Conservation (phyloP, 2,113 vertebrate genomes). For the Candoia aspera region DNA sequence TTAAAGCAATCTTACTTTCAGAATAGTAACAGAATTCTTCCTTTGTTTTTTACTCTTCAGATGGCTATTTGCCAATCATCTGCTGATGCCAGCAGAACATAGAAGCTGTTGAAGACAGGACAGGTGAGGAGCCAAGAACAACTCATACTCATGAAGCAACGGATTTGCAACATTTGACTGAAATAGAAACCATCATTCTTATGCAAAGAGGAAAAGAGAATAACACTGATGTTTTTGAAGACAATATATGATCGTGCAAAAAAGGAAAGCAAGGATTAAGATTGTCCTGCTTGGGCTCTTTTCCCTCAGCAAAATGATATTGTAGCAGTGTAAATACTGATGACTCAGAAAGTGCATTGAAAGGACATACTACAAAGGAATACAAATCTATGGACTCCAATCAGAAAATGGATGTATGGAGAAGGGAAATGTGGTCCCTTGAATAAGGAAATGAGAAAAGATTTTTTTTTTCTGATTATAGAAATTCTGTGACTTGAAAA, state of each 20-base stretch:
- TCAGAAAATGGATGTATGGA: conserved; percentile 56
- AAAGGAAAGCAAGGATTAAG: conserved; percentile 36
- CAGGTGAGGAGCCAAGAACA: conserved; percentile 39
- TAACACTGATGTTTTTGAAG: conserved; percentile 54
- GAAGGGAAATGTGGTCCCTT: conserved; percentile 70
- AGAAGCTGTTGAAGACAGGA: conserved; percentile 61
- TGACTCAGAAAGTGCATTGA: conserved; percentile 56
- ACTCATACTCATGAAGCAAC: conserved; percentile 39
- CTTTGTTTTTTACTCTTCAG: conserved; percentile 55
- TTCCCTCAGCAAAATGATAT: conserved; percentile 58
- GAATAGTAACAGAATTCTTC: background rate
- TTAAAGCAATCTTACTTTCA: conserved; percentile 26
- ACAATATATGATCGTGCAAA: background rate
- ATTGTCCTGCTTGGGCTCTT: conserved; percentile 2
- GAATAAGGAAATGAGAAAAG: conserved; percentile 76
- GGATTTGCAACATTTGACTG: conserved; percentile 57
- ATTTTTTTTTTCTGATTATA: conserved; percentile 49
- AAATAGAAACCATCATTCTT: conserved; percentile 60
- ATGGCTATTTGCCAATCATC: conserved; percentile 55
- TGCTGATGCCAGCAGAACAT: conserved; percentile 61
- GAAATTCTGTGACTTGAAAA: conserved; percentile 62
- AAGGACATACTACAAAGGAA: conserved; percentile 68
- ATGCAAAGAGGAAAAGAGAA: conserved; percentile 50
- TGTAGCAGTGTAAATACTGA: conserved; percentile 72
- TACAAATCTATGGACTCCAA: conserved; percentile 46